These are phyloP conservation scores for Choristoneura fumiferana DNA, from an alignment of 1,140 invertebrate species.

Conservation along the genomic window DNA sequence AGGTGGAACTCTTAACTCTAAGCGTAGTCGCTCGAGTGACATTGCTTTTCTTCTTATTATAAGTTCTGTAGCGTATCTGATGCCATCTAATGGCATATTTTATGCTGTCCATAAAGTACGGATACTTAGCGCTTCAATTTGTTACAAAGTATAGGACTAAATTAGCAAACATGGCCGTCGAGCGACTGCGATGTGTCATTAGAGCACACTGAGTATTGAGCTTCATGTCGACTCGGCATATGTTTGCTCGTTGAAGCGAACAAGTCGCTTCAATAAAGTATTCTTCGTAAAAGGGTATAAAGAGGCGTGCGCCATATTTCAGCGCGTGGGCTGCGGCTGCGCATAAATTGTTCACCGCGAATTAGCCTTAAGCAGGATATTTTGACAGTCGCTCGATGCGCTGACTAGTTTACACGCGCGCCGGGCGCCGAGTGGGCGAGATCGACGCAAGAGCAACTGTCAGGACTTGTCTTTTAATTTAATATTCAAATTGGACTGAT, in stretches of 20 bases:
- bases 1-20: too few relatives aligned
- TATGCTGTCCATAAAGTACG: neutral
- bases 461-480: conserved; percentile 11
- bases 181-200: conserved; percentile 43
- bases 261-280: conserved; percentile 62
- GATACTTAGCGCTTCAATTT: conserved; percentile 5
- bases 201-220: conserved; percentile 45
- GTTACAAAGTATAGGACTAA: conserved; percentile 34
- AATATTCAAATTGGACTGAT: conserved; percentile 14
- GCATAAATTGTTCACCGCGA: conserved; percentile 60
- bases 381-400: conserved; percentile 43
- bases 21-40: too few relatives aligned
- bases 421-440: conserved; percentile 19
- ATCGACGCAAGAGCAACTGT: neutral
- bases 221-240: conserved; percentile 45
- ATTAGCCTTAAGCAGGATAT: conserved; percentile 65
- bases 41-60: too few relatives aligned
- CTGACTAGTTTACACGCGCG: conserved; percentile 40
- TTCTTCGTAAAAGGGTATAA: conserved; percentile 65
- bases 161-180: conserved; percentile 39
- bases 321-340: conserved; percentile 58
- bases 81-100: neutral
- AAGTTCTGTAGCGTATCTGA: too few relatives aligned
- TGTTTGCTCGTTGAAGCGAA: conserved; percentile 50
- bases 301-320: conserved; percentile 61